phyloP scores from a whole-genome alignment of 2,113 vertebrate genomes.

The Epinephelus fuscoguttatus region DNA sequence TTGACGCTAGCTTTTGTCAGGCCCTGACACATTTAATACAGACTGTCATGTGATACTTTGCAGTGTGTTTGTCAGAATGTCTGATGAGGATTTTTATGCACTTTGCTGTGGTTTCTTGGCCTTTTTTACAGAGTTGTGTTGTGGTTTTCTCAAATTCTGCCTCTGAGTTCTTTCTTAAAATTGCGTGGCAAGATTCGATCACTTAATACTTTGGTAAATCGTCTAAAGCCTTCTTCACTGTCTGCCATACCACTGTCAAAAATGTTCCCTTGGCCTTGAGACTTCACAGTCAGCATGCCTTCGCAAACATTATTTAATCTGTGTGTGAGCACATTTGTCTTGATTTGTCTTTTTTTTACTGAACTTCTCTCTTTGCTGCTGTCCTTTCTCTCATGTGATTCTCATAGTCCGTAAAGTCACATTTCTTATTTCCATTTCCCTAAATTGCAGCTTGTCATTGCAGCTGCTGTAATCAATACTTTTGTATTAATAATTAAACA shows the following conservation, averaged over 20 bases:
- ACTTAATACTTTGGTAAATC: conserved; percentile 48
- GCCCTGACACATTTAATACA: conserved; percentile 47
- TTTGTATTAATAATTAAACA: not conserved
- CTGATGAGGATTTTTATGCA: conserved; percentile 48
- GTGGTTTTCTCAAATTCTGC: conserved; percentile 52
- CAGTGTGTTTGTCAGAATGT: conserved; percentile 44
- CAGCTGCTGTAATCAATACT: not conserved
- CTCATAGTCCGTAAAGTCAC: not conserved
- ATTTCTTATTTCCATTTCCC: not conserved
- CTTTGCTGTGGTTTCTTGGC: conserved; percentile 64
- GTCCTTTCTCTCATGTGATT: conserved; percentile 15
- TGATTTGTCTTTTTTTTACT: not conserved
- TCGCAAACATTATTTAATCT: conserved; percentile 35
- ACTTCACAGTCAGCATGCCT: conserved; percentile 33
- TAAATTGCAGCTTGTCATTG: not conserved
- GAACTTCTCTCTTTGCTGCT: conserved; percentile 1
- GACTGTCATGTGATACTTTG: conserved; percentile 54
- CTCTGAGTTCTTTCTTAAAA: conserved; percentile 30
- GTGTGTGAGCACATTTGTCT: not conserved
- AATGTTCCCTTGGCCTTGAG: conserved; percentile 25
- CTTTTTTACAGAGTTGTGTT: conserved; percentile 32
- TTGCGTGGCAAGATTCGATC: conserved; percentile 33
- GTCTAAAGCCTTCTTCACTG: conserved; percentile 20
- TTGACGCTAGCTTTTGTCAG: conserved; percentile 40
- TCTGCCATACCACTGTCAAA: conserved; percentile 31